Conservation (phyloP, 2,888 invertebrate species). For the Platycheirus rosarum region DNA sequence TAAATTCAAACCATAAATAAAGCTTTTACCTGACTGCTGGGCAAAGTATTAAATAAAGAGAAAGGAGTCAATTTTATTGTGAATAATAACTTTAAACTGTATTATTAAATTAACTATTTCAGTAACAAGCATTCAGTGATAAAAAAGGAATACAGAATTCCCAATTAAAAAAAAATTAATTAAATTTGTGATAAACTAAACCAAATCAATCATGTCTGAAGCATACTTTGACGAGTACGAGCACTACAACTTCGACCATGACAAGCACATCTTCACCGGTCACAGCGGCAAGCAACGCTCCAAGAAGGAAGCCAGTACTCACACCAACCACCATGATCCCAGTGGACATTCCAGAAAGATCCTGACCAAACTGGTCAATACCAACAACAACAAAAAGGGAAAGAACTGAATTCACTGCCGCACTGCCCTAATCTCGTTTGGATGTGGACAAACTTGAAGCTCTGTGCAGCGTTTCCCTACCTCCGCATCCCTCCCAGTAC, state of each 20-base stretch:
- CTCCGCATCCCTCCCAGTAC: conserved; percentile 25
- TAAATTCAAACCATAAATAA: conserved; percentile 3
- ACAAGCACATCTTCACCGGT: conserved; percentile 92
- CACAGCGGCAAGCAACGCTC: conserved; percentile 95
- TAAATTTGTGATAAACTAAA: conserved; percentile 43
- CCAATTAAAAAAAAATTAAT: not conserved
- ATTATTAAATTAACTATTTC: not conserved
- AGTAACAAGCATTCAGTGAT: conserved; percentile 12
- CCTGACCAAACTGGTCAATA: conserved; percentile 91
- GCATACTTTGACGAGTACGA: conserved; percentile 95
- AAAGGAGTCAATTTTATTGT: conserved; percentile 18
- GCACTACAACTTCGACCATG: conserved; percentile 96
- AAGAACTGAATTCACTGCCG: conserved; percentile 60
- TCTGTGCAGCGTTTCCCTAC: conserved; percentile 36
- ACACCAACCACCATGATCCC: conserved; percentile 96
- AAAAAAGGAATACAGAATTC: not conserved
- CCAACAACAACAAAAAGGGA: conserved; percentile 90
- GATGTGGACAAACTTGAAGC: conserved; percentile 5
- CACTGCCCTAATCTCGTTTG: not conserved
- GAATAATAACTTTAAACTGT: not conserved
- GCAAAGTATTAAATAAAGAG: conserved; percentile 1
- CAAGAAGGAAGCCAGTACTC: conserved; percentile 93
- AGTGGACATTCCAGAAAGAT: conserved; percentile 97
- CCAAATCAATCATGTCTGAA: conserved; percentile 88
- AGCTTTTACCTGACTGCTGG: conserved; percentile 16